Percentiles rank a stretch among this genome's conserved stretches.
These are phyloP conservation scores for Rhagonycha lutea DNA, from an alignment of 2,888 invertebrate species.

Conservation along the genomic window DNA sequence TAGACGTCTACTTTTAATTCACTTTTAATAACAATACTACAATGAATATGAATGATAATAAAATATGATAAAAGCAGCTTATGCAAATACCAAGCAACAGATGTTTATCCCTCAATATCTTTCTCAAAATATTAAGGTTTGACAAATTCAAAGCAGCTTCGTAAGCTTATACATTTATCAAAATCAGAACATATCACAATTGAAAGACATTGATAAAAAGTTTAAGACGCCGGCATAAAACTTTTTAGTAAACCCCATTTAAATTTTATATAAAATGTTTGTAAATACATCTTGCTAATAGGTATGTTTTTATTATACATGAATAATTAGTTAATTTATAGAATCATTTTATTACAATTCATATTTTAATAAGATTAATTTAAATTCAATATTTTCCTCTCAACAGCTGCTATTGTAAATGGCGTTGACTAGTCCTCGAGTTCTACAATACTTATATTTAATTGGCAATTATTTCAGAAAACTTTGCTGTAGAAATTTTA, in stretches of 20 bases:
- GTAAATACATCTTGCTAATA: background rate
- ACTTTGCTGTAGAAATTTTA: constrained; percentile 46
- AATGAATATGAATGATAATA: background rate
- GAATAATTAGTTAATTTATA: background rate
- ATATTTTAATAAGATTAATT: background rate
- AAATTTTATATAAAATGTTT: background rate
- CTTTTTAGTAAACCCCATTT: background rate
- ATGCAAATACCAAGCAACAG: constrained; percentile 29
- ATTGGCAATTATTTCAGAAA: constrained; percentile 50
- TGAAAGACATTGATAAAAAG: background rate
- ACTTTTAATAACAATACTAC: background rate
- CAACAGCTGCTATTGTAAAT: background rate
- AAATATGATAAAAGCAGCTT: constrained; percentile 14
- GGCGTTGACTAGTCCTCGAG: constrained; percentile 16
- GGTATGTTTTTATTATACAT: background rate
- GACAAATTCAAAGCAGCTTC: background rate
- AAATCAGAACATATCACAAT: background rate
- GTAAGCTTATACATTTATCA: background rate
- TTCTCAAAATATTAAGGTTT: background rate
- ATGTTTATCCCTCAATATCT: constrained; percentile 18
- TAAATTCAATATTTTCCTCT: background rate
- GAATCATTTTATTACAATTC: background rate
- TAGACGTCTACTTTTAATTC: background rate
- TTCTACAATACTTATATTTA: constrained; percentile 36
- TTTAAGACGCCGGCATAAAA: background rate